phyloP scores from a whole-genome alignment of 2,888 invertebrate species.

The Eubasilissa splendida region DNA sequence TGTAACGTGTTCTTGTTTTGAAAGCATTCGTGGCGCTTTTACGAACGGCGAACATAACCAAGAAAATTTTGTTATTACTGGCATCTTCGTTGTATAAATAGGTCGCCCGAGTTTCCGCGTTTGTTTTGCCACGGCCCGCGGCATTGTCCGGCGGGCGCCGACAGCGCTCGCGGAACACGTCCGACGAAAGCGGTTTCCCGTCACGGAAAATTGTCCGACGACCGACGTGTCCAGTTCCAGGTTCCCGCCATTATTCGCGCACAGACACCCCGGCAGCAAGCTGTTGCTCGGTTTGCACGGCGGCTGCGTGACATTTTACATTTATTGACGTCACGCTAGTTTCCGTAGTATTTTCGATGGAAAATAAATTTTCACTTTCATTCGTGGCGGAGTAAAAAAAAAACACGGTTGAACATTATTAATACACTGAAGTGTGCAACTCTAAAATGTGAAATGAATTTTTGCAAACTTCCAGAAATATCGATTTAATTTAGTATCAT shows the following conservation, averaged over 20 bases:
- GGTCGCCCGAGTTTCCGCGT: conserved; percentile 19
- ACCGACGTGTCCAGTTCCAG: background rate
- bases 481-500: no score
- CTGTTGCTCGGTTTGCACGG: conserved; percentile 47
- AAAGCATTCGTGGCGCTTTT: conserved; percentile 2
- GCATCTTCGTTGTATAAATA: conserved; percentile 50
- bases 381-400: background rate
- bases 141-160: conserved; percentile 1
- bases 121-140: conserved; percentile 29
- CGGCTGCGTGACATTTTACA: conserved; percentile 44
- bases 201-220: background rate
- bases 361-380: conserved; percentile 5
- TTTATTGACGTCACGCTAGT: conserved; percentile 14
- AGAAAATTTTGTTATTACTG: conserved; percentile 42
- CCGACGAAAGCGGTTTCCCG: background rate
- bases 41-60: conserved; percentile 50
- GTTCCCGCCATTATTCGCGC: conserved; percentile 42
- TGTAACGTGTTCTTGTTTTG: conserved; percentile 28
- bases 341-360: background rate
- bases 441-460: no score
- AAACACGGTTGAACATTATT: no score
- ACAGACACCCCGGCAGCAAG: conserved; percentile 30
- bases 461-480: no score
- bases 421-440: no score
- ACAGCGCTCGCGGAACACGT: background rate